Evolutionary conservation across 2,797 vertebrate species (phyloP), one percentile per base, ranked within the genome.

Genomic region (Benthosema pterotum): DNA sequence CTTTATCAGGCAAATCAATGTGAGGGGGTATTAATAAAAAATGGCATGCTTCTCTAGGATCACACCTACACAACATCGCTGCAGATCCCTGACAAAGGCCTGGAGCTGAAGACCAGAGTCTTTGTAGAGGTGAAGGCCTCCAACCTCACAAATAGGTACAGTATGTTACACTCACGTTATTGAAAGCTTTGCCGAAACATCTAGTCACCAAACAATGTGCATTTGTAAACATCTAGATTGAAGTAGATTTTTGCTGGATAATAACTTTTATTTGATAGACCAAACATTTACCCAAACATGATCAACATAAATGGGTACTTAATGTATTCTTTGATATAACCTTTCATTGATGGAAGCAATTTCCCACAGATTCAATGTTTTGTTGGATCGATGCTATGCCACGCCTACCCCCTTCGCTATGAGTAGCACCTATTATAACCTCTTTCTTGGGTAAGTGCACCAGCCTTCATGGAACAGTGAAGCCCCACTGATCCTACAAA

Each of bases 381-480:
- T 90, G 3, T 82, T 93, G 52, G 91, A 92, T 60, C 79, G 90
- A 67, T 93, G 91, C 62, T 92, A 87, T 11, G 81, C 85, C 57
- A 89, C 91, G 2, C 58, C 78, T 0, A 78, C 64, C 0, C 86
- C 87, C 22, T 83, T 80, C 47, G 71, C 63, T 3, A 0, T 69
- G 17, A 84, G 77, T 61, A 77, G 72, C 45, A 60, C 72, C 2
- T 83, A 7, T 55, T 78, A 89, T 2, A 82, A 93, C 52, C 88
- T 92, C 15, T 93, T 93, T 67, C 77, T 89, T 11, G 91, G 92
- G 92, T 92, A 70, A 89, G 89, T 84, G 15, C 60, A 1, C 9
- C 15, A 7, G 16, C 17, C 19, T 6, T 38, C 32, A 38, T 38
- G 32, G 32, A 38, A 38, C 8, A 11, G 32, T 32, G 28, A 32